Base-by-base conservation (phyloP, 2,888 invertebrate genomes). In the Sesamia inferens region DNA sequence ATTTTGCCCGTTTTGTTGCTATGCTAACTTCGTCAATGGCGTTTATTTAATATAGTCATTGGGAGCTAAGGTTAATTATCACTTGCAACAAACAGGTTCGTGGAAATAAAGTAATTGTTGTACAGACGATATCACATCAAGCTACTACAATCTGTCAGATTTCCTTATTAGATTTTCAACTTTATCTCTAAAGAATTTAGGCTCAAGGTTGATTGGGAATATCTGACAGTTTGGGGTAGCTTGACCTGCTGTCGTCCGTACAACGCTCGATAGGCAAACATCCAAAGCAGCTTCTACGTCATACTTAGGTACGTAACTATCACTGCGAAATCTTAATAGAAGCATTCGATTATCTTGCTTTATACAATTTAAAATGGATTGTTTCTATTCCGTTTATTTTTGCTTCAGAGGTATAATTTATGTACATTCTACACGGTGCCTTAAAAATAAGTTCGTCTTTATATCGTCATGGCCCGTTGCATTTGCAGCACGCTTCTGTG, bases 281-380 rank as follows among this genome's bases (percentile, higher is more conserved):
- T 71, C 78, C 61, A 70, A 61, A 70, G 54, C 42, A 31, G 48
- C 44, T 22, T 31, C 42, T 31, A 48, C 24, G 24, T 48, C 55
- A 51, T 6, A 44, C 48, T 31, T 8, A 22, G 31, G 31, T 31
- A 31, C 55, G 14, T 47, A 42, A n/a, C 14, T 44, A 78, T 78
- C 70, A 48, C n/a, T 31, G 48, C 47, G 62, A 47, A 70, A 75
- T 75, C 71, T 70, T 75, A 77, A 75, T 75, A 78, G 58, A 67
- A 76, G 76, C 70, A 78, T 55, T 61, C 70, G 42, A 70, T 71
- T 44, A 19, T 44, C n/a, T 8, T 47, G 48, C 76, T 48, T 31
- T 58, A 24, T 55, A 69, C 16, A 77, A 54, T 16, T 42, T 59
- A 51, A 72, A 58, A 39, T 24, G 48, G 24, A 51, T 54, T 39